phyloP scores from a whole-genome alignment of 2,113 vertebrate genomes.

The Neodon shergylaensis region DNA sequence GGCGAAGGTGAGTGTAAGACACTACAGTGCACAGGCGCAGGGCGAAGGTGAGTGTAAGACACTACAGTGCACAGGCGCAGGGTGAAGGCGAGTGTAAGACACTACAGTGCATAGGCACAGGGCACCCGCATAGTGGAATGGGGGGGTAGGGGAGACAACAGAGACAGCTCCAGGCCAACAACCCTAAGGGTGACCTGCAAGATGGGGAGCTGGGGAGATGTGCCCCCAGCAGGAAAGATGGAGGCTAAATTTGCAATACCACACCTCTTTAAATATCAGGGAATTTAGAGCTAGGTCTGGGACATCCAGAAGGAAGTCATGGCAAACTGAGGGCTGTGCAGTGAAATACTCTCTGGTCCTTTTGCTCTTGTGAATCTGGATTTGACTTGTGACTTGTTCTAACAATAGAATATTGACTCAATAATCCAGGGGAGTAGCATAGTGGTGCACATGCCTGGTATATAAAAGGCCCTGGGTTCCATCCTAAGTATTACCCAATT shows the following conservation, averaged over 20 bases:
- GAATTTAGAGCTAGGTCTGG: background rate
- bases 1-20: background rate
- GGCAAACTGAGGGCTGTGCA: background rate
- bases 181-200: background rate
- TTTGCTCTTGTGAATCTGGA: background rate
- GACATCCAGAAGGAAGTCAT: background rate
- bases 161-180: background rate
- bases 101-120: background rate
- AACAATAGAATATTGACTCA: background rate
- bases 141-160: background rate
- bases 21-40: background rate
- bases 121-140: background rate
- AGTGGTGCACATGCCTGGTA: background rate
- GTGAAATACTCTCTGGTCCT: background rate
- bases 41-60: too few relatives aligned
- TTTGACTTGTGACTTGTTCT: conserved; percentile 26
- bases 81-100: background rate
- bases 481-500: background rate
- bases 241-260: background rate
- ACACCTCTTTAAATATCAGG: background rate
- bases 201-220: background rate
- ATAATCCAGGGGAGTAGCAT: background rate
- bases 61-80: too few relatives aligned
- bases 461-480: background rate
- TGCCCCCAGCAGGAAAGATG: background rate